Base-by-base conservation (phyloP, 2,113 vertebrate genomes). In the Periophthalmodon schlosseri region DNA sequence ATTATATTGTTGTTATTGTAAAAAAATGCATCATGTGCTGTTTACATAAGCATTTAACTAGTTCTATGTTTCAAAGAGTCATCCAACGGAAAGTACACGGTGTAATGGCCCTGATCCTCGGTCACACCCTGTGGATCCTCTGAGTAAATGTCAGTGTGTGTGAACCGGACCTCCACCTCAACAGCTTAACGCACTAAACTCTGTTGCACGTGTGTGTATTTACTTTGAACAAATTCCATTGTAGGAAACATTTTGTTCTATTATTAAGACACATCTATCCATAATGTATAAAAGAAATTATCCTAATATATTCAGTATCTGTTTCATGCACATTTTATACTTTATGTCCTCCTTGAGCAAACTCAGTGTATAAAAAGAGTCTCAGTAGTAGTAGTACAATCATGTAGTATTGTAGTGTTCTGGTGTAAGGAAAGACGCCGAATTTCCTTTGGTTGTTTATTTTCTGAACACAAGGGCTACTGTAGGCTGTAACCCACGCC, bases 121-220 rank as follows among this genome's bases (percentile, higher is more conserved):
- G 46, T 66, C 54, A 0, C n/a, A 66, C 66, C 83, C 74, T 47
- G 34, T 70, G 12, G 73, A 50, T 72, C 64, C 44, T 14, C 49
- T 56, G 5, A 24, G 70, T 36, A 83, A 84, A 87, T 84, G 73
- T 80, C 83, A 79, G 60, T 21, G 72, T 84, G 56, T 80, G 80
- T 70, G 76, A 79, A 56, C 8, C 44, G 72, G 77, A 78, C 78
- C 67, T 69, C 14, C 24, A 69, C 69, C 49, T 68, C 15, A 74
- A 61, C 50, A 15, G n/a, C 33, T n/a, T 39, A 44, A n/a, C 16
- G 8, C 28, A 34, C 28, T 33, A 5, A 61, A 33, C 58, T 57
- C 47, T 49, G 58, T 33, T 4, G 5, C 20, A 24, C 52, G 46
- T 12, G 1, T 16, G 5, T 2, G 11, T 16, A 1, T 63, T 56